Percentiles rank a stretch among this genome's conserved stretches.
Evolutionary conservation across 2,888 invertebrate genomes (phyloP).

Genomic region (Mactromeris polynyma): DNA sequence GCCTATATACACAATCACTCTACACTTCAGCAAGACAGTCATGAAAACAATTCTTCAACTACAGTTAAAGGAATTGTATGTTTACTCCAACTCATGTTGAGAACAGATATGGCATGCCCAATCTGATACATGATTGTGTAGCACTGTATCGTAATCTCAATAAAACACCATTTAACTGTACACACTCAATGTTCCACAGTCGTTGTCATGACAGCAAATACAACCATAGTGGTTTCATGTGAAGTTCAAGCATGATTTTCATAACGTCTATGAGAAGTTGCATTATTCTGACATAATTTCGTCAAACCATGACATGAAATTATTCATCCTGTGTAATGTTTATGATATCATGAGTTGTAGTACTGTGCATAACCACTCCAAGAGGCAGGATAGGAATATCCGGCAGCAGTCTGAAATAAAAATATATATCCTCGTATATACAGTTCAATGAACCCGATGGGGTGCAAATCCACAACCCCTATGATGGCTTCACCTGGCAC

Average conservation of each 20-base stretch:
- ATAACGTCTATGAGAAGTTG: neutral
- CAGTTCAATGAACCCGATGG: too few species aligned
- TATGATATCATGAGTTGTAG: constrained; percentile 30
- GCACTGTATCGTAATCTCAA: too few species aligned
- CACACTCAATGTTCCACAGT: neutral
- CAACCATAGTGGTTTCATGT: neutral
- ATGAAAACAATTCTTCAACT: too few species aligned
- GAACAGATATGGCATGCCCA: too few species aligned
- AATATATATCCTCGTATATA: too few species aligned
- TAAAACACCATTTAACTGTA: too few species aligned
- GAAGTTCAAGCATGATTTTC: neutral
- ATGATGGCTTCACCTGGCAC: too few species aligned
- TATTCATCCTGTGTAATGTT: neutral
- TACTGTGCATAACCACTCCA: constrained; percentile 43
- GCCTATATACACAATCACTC: too few species aligned
- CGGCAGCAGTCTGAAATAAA: constrained; percentile 37
- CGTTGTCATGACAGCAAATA: neutral
- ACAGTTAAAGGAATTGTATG: too few species aligned
- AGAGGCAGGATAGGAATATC: constrained; percentile 23
- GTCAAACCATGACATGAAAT: neutral
- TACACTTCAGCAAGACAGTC: neutral
- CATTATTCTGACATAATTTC: neutral
- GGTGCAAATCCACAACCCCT: too few species aligned
- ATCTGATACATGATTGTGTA: too few species aligned
- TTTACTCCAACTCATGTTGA: too few species aligned